A percentile compares a stretch with the other conserved stretches of the same genome.
Evolutionary conservation across 1,140 invertebrate genomes (phyloP).

Genomic region (Cydia fagiglandana): DNA sequence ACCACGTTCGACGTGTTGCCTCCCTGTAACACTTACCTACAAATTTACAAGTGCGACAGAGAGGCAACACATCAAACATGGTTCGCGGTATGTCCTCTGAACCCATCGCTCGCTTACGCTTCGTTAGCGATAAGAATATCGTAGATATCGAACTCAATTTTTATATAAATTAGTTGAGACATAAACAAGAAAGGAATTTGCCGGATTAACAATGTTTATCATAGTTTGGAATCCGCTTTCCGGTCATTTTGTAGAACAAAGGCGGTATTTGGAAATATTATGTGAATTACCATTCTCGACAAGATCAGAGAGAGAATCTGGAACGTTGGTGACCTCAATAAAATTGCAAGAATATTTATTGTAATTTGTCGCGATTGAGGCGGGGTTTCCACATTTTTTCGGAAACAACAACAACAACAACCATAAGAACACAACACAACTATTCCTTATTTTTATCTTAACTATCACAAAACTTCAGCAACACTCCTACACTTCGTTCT

Average conservation of each 20-base stretch:
- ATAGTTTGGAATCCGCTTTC: not conserved
- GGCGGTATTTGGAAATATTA: not conserved
- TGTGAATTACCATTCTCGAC: not conserved
- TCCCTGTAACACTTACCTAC: too few species aligned
- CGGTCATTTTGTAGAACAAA: constrained; percentile 1
- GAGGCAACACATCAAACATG: too few species aligned
- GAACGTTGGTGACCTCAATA: not conserved
- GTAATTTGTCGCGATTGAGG: not conserved
- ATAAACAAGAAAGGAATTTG: not conserved
- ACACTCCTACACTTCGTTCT: too few species aligned
- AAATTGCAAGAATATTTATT: constrained; percentile 1
- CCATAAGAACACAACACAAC: too few species aligned
- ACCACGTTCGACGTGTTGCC: too few species aligned
- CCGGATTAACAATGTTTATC: not conserved
- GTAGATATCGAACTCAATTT: not conserved
- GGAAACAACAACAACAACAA: too few species aligned
- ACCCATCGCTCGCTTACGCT: not conserved
- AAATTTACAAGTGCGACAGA: too few species aligned
- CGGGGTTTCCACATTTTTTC: not conserved
- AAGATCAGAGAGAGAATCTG: not conserved
- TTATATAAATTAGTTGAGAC: constrained; percentile 1
- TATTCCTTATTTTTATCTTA: too few species aligned
- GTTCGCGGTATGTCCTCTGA: too few species aligned
- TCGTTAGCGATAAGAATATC: not conserved
- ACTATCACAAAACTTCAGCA: too few species aligned